phyloP scores from a whole-genome alignment of 2,113 vertebrate species.

The Sylvilagus bachmani region DNA sequence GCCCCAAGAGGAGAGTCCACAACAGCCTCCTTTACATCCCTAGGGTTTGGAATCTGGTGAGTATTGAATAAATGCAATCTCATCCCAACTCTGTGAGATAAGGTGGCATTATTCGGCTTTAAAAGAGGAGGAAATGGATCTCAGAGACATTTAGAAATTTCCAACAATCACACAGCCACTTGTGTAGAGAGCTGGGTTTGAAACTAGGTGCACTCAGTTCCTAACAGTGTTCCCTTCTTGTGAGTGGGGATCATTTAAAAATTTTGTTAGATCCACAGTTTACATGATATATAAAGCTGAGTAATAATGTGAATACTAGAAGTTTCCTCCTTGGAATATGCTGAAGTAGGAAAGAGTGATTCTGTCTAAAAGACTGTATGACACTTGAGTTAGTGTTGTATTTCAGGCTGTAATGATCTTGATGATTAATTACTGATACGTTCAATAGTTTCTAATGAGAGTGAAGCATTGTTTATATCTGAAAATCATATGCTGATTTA shows the following conservation, averaged over 20 bases:
- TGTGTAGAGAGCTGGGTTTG: neutral
- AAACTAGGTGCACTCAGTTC: neutral
- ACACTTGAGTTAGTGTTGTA: neutral
- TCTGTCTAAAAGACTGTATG: neutral
- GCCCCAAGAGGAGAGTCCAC: neutral
- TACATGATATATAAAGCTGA: neutral
- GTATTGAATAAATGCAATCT: neutral
- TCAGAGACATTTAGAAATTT: neutral
- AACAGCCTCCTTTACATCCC: no score
- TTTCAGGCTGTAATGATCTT: neutral
- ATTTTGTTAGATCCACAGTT: neutral
- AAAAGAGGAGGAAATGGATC: neutral
- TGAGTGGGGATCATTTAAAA: neutral
- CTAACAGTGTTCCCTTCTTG: neutral
- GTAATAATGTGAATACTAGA: neutral
- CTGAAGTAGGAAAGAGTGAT: neutral
- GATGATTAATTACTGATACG: conserved; percentile 5
- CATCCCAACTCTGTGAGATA: neutral
- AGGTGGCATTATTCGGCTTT: neutral
- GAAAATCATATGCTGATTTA: neutral
- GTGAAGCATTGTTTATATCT: neutral
- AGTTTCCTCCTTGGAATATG: neutral
- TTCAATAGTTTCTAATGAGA: conserved; percentile 9
- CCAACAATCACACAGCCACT: neutral
- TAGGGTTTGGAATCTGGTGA: neutral